These are phyloP conservation scores for Nibea albiflora DNA, from an alignment of 2,113 vertebrate genomes.

Conservation along the genomic window DNA sequence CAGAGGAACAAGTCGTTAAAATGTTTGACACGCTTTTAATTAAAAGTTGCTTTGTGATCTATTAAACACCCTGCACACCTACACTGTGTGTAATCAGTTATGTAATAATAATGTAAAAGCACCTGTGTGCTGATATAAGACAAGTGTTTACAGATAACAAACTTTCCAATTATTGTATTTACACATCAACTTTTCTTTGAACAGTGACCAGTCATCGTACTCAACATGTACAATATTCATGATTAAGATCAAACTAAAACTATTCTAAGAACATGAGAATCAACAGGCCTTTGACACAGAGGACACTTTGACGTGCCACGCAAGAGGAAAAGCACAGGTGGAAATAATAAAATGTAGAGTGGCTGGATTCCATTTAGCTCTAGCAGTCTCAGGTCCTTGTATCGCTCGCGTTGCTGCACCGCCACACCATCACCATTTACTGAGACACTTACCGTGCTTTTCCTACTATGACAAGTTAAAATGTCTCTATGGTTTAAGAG, in stretches of 20 bases:
- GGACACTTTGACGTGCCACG: background rate
- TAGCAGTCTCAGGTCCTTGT: conserved; percentile 1
- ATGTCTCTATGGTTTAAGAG: background rate
- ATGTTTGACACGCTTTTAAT: background rate
- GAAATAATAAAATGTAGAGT: background rate
- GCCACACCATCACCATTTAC: background rate
- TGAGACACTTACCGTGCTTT: background rate
- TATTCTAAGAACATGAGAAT: background rate
- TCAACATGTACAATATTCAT: conserved; percentile 18
- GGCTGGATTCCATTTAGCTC: background rate
- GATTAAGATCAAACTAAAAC: conserved; percentile 11
- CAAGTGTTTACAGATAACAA: background rate
- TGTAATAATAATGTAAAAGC: background rate
- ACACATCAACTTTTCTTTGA: background rate
- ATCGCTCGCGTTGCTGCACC: background rate
- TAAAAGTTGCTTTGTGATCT: background rate
- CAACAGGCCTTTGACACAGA: background rate
- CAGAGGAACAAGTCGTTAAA: background rate
- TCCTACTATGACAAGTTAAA: background rate
- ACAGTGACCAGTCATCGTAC: background rate
- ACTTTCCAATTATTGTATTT: conserved; percentile 3
- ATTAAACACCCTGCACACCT: background rate
- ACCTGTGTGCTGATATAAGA: background rate
- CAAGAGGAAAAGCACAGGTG: background rate
- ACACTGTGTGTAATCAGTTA: background rate